Conservation (phyloP, 2,888 invertebrate genomes). For the Acanthacorydalis orientalis region DNA sequence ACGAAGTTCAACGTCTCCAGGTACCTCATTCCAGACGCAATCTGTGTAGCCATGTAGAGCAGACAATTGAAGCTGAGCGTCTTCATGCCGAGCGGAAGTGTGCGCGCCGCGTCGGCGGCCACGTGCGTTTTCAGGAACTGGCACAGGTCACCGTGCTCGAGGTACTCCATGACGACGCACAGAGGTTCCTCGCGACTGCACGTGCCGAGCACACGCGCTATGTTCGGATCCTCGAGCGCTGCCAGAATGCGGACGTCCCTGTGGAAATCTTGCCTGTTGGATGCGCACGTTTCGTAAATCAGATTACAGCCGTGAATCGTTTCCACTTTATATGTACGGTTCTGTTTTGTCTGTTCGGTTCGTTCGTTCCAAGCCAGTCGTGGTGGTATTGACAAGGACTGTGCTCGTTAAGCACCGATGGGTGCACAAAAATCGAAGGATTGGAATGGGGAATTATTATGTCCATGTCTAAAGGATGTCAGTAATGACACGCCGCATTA, state of each 20-base stretch:
- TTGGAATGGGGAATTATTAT: no score
- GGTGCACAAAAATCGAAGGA: no score
- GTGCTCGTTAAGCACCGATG: no score
- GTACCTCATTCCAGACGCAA: slow-evolving; percentile 82
- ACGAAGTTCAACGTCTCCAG: slow-evolving; percentile 78
- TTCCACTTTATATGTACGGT: no score
- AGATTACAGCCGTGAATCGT: no score
- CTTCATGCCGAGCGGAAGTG: slow-evolving; percentile 38
- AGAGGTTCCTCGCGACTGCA: slow-evolving; percentile 58
- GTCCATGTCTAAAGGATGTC: no score
- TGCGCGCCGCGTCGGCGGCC: slow-evolving; percentile 40
- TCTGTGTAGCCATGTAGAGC: slow-evolving; percentile 67
- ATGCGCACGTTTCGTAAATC: no score
- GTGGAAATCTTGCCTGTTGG: slow-evolving; percentile 60
- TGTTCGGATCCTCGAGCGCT: slow-evolving; percentile 60
- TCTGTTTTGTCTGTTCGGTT: no score
- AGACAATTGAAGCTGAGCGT: slow-evolving; percentile 55
- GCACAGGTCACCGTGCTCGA: slow-evolving; percentile 68
- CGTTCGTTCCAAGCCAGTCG: no score
- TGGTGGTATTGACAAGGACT: no score
- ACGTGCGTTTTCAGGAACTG: slow-evolving; percentile 58
- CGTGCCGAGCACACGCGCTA: slow-evolving; percentile 60
- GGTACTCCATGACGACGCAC: slow-evolving; percentile 70
- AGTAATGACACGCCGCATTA: no score
- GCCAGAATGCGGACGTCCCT: slow-evolving; percentile 74